Percentiles rank a stretch among this genome's conserved stretches.
Conservation (phyloP, 2,797 vertebrate genomes). For the Vultur gryphus region DNA sequence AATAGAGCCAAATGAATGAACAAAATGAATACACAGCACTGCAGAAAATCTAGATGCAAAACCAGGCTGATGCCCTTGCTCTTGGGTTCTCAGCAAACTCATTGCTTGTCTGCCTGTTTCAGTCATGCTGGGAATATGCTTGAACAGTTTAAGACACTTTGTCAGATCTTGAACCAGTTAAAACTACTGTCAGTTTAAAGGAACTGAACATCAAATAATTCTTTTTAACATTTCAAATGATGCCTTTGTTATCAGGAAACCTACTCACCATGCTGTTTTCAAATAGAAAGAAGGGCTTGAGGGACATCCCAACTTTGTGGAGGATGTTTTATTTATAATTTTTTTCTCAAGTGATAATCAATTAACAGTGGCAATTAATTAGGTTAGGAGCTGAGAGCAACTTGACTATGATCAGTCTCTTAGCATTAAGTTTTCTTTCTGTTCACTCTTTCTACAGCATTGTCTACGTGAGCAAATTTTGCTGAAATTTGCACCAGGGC, state of each 20-base stretch:
- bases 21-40: not conserved
- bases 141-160: not conserved
- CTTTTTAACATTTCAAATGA: slow-evolving; percentile 5
- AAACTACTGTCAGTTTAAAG: not conserved
- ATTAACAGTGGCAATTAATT: slow-evolving; percentile 12
- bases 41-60: not conserved
- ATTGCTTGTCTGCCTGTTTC: not conserved
- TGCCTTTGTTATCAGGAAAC: slow-evolving; percentile 7
- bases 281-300: not conserved
- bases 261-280: not conserved
- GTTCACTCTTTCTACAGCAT: not conserved
- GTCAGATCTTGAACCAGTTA: not conserved
- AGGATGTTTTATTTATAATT: slow-evolving; percentile 20
- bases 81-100: not conserved
- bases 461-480: not conserved
- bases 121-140: not conserved
- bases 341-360: not conserved
- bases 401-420: not conserved
- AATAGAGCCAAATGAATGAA: not conserved
- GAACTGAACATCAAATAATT: not conserved
- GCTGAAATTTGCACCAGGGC: not conserved
- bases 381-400: not conserved
- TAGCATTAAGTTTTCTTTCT: not conserved
- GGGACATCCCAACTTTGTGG: not conserved
- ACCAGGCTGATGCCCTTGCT: not conserved